Conservation (phyloP, 1,140 invertebrate genomes). For the Heliconius nattereri region DNA sequence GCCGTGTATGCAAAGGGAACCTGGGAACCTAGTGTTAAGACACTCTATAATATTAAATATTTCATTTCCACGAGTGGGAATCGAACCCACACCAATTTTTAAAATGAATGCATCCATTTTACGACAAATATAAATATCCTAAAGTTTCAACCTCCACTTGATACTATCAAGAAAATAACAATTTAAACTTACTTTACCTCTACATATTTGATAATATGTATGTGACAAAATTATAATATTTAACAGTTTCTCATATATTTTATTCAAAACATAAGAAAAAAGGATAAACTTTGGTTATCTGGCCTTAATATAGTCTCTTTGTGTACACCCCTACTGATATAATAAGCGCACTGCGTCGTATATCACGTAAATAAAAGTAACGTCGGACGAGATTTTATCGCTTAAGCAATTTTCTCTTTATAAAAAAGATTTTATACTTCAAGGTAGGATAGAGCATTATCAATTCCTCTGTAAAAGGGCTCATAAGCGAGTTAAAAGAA, state of each 20-base stretch:
- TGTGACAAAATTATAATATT: not conserved
- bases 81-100: too few species aligned
- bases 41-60: too few species aligned
- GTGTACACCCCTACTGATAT: constrained; percentile 35
- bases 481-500: not conserved
- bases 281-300: not conserved
- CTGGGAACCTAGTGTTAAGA: too few species aligned
- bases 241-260: not conserved
- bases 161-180: too few species aligned
- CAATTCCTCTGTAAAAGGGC: not conserved
- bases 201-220: too few species aligned
- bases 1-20: too few species aligned
- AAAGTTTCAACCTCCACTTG: too few species aligned
- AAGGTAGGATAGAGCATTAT: constrained; percentile 8
- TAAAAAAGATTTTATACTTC: constrained; percentile 34
- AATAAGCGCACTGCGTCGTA: constrained; percentile 46
- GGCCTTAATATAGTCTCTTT: not conserved
- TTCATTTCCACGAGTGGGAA: too few species aligned
- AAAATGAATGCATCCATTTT: too few species aligned
- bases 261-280: not conserved
- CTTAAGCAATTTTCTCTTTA: constrained; percentile 41
- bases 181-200: too few species aligned
- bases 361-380: constrained; percentile 54
- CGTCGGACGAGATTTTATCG: constrained; percentile 57
- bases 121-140: too few species aligned